These are phyloP conservation scores for Caenorhabditis inopinata DNA, from an alignment of 1,140 invertebrate genomes.

Conservation along the genomic window DNA sequence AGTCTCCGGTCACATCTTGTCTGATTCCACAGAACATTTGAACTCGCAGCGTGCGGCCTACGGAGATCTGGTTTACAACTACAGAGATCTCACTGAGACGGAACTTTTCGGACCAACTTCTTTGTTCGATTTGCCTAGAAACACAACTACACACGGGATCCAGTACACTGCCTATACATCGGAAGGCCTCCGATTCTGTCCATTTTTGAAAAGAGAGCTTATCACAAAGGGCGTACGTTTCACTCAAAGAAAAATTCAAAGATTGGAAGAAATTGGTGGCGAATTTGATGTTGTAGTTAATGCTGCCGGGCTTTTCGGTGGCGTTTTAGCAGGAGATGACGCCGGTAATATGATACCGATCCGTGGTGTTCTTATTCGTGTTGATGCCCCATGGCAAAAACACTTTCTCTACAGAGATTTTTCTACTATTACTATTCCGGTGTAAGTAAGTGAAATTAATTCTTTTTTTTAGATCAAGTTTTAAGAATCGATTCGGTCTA, in stretches of 20 bases:
- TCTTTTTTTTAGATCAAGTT: neutral
- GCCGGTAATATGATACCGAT: conserved; percentile 38
- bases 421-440: conserved; percentile 47
- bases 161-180: conserved; percentile 62
- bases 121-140: neutral
- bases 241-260: conserved; percentile 35
- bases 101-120: conserved; percentile 52
- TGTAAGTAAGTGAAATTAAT: conserved; percentile 12
- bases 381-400: conserved; percentile 52
- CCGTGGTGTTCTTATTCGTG: conserved; percentile 45
- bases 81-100: conserved; percentile 56
- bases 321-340: conserved; percentile 47
- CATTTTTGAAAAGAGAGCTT: conserved; percentile 55
- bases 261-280: conserved; percentile 49
- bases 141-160: conserved; percentile 44
- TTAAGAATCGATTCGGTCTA: conserved; percentile 71
- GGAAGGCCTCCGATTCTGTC: conserved; percentile 60
- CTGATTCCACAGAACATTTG: conserved; percentile 37
- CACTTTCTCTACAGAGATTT: conserved; percentile 51
- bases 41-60: conserved; percentile 40
- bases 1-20: conserved; percentile 47
- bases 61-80: conserved; percentile 60
- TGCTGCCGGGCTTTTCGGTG: conserved; percentile 59
- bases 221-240: conserved; percentile 45
- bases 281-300: conserved; percentile 58